Evolutionary conservation across 2,113 vertebrate genomes (phyloP).

Genomic region (Setophaga coronata): DNA sequence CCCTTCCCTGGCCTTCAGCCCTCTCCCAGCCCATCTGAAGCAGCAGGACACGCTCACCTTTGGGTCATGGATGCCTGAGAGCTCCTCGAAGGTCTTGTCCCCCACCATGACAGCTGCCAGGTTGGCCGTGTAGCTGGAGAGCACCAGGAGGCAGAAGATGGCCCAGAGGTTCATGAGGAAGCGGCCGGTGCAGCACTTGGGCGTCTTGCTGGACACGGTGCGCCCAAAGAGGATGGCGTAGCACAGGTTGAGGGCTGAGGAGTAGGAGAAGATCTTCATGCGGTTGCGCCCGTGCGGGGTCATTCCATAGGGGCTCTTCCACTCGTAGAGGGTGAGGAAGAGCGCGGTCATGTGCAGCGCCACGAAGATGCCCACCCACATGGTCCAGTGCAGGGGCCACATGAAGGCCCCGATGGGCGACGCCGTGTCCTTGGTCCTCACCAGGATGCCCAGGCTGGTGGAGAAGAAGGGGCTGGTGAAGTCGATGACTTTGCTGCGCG

Average conservation of each 20-base stretch:
- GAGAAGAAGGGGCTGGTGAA: constrained; percentile 98
- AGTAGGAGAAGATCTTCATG: constrained; percentile 92
- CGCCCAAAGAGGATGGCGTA: constrained; percentile 96
- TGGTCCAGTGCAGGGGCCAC: constrained; percentile 97
- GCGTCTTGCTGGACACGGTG: constrained; percentile 93
- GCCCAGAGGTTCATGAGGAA: constrained; percentile 99
- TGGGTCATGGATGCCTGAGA: constrained; percentile 93
- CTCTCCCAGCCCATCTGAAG: neutral
- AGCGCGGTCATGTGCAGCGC: constrained; percentile 90
- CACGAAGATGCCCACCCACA: constrained; percentile 95
- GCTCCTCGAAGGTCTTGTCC: constrained; percentile 93
- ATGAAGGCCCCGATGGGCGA: constrained; percentile 93
- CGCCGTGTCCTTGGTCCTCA: constrained; percentile 87
- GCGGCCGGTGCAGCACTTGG: constrained; percentile 94
- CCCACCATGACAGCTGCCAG: constrained; percentile 96
- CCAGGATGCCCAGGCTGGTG: constrained; percentile 95
- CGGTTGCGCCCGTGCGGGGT: constrained; percentile 91
- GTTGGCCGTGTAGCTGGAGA: constrained; percentile 97
- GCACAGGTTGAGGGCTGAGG: constrained; percentile 96
- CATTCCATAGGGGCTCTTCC: constrained; percentile 96
- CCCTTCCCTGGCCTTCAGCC: neutral
- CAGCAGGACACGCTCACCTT: constrained; percentile 76
- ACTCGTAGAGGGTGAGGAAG: constrained; percentile 96
- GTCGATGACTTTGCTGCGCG: constrained; percentile 90
- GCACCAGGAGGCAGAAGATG: constrained; percentile 96